phyloP scores from a whole-genome alignment of 2,113 vertebrate genomes.

The Nettapus auritus region DNA sequence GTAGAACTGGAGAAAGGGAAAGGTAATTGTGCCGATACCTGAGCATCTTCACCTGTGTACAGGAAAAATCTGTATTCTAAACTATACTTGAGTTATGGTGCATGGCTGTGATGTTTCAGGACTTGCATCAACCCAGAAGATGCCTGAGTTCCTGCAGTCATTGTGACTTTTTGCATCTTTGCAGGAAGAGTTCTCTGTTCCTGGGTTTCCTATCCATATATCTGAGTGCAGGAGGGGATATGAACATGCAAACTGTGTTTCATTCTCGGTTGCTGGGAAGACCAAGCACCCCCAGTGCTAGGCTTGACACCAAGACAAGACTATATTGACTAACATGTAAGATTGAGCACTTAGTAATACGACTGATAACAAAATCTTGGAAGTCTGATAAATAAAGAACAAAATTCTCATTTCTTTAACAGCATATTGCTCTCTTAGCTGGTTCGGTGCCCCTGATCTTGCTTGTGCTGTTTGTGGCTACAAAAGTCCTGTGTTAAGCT shows the following conservation, averaged over 20 bases:
- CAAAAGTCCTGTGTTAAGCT: background rate
- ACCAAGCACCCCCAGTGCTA: background rate
- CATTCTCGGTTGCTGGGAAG: background rate
- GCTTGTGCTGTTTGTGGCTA: accelerated
- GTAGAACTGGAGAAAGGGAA: background rate
- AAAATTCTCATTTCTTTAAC: background rate
- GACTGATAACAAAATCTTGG: background rate
- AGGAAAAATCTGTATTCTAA: background rate
- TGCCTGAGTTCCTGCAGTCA: background rate
- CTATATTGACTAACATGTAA: background rate
- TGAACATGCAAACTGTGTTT: background rate
- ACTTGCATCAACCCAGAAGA: background rate
- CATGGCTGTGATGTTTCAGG: background rate
- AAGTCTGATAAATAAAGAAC: background rate
- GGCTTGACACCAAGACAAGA: background rate
- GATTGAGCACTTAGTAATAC: background rate
- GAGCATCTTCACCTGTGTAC: background rate
- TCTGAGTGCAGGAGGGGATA: background rate
- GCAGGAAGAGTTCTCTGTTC: background rate
- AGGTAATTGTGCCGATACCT: background rate
- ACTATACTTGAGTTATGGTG: background rate
- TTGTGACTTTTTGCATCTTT: background rate
- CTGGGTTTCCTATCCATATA: background rate
- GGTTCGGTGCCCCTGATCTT: background rate
- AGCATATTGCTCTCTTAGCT: background rate